phyloP scores from a whole-genome alignment of 2,888 invertebrate genomes.

The Deilephila elpenor region DNA sequence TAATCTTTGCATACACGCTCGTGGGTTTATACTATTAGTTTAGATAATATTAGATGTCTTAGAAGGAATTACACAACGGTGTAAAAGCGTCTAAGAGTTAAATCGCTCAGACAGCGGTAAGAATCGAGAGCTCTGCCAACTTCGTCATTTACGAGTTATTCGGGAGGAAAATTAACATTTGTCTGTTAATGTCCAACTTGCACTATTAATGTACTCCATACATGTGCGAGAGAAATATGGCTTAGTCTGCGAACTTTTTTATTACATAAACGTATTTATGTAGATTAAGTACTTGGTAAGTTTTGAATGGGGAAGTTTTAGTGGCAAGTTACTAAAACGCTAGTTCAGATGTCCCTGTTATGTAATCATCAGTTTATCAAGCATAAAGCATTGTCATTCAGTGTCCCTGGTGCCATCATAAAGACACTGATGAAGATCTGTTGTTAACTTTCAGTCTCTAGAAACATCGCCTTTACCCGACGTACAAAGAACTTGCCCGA shows the following conservation, averaged over 20 bases:
- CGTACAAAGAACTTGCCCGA: too few species aligned
- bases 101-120: conserved; percentile 37
- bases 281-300: background rate
- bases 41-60: too few species aligned
- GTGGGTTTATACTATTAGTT: too few species aligned
- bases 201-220: conserved; percentile 24
- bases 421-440: too few species aligned
- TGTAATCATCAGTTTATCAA: background rate
- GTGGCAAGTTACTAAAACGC: background rate
- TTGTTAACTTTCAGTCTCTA: too few species aligned
- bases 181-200: conserved; percentile 30
- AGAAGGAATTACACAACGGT: conserved; percentile 27
- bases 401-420: too few species aligned
- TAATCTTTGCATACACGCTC: too few species aligned
- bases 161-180: conserved; percentile 33
- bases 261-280: conserved; percentile 9
- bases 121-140: conserved; percentile 36
- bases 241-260: background rate
- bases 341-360: too few species aligned
- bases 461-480: too few species aligned
- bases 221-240: conserved; percentile 5
- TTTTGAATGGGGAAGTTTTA: background rate
- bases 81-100: conserved; percentile 32
- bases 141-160: conserved; percentile 37
- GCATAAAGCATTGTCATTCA: too few species aligned